Percentiles rank a stretch among this genome's conserved stretches.
These are phyloP conservation scores for Lycopodina hypogea DNA, from an alignment of 37 sponge, comb jelly and placozoan genomes.

Conservation along the genomic window DNA sequence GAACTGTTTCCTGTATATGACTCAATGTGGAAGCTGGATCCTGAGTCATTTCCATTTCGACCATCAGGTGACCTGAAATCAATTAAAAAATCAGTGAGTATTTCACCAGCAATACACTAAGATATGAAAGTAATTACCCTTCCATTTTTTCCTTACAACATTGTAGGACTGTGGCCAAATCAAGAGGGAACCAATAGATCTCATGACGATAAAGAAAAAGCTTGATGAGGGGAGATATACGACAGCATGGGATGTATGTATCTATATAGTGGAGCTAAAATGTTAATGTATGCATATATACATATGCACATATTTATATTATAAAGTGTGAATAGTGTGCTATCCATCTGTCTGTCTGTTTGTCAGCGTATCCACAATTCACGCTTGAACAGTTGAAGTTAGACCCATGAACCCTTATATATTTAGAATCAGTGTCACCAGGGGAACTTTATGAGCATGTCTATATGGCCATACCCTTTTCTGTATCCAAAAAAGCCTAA, in stretches of 20 bases:
- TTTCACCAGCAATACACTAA: not conserved
- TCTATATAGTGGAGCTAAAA: too few relatives aligned
- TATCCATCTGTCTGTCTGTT: too few relatives aligned
- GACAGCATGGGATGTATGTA: conserved; percentile 88
- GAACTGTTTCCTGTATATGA: conserved; percentile 74
- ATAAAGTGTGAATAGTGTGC: too few relatives aligned
- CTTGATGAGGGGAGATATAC: conserved; percentile 68
- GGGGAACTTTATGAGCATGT: too few relatives aligned
- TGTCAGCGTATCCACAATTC: too few relatives aligned
- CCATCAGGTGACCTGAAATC: conserved; percentile 84
- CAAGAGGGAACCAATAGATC: conserved; percentile 93
- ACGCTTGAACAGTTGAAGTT: too few relatives aligned
- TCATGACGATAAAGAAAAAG: conserved; percentile 66
- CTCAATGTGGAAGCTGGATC: conserved; percentile 58
- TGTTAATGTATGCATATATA: too few relatives aligned
- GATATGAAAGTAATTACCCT: not conserved
- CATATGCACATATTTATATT: too few relatives aligned
- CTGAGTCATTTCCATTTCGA: conserved; percentile 84
- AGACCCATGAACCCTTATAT: too few relatives aligned
- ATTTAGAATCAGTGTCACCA: too few relatives aligned
- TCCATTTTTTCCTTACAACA: not conserved
- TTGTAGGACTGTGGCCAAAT: conserved; percentile 88
- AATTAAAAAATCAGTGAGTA: conserved; percentile 80
- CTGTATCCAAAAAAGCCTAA: too few relatives aligned
- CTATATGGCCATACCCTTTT: too few relatives aligned